Percentiles rank a stretch among this genome's conserved stretches.
phyloP scores from a whole-genome alignment of 1,140 invertebrate genomes.

The Cydia pomonella region DNA sequence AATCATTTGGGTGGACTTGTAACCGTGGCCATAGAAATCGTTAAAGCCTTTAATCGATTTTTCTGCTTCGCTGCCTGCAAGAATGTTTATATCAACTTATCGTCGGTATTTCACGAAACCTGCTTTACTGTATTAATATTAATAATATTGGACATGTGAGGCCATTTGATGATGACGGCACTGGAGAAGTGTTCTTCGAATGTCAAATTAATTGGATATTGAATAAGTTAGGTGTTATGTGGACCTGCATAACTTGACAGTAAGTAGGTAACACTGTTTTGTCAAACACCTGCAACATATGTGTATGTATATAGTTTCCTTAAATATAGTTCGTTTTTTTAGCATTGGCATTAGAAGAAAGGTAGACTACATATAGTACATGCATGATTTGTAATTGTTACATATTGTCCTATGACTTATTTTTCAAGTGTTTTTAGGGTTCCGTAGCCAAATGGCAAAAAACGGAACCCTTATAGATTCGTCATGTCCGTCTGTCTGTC shows the following conservation, averaged over 20 bases:
- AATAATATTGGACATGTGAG: neutral
- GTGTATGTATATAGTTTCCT: constrained; percentile 21
- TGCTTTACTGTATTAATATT: neutral
- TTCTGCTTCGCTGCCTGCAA: constrained; percentile 45
- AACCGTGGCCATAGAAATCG: constrained; percentile 44
- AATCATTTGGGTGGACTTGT: neutral
- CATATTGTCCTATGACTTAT: too few relatives aligned
- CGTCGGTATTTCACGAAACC: neutral
- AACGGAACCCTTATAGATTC: too few relatives aligned
- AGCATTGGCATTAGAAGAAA: too few relatives aligned
- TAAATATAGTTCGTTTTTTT: too few relatives aligned
- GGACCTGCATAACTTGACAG: neutral
- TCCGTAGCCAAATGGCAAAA: too few relatives aligned
- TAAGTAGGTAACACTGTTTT: neutral
- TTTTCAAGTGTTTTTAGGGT: too few relatives aligned
- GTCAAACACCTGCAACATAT: constrained; percentile 32
- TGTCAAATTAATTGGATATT: neutral
- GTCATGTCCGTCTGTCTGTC: too few relatives aligned
- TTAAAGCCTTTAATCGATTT: constrained; percentile 58
- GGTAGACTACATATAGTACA: too few relatives aligned
- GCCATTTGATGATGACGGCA: neutral
- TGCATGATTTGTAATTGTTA: too few relatives aligned
- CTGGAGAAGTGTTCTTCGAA: neutral
- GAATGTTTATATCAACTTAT: constrained; percentile 14
- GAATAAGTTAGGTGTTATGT: neutral